Evolutionary conservation across 2,797 vertebrate genomes (phyloP).

Genomic region (Spinibarbus caldwelli): DNA sequence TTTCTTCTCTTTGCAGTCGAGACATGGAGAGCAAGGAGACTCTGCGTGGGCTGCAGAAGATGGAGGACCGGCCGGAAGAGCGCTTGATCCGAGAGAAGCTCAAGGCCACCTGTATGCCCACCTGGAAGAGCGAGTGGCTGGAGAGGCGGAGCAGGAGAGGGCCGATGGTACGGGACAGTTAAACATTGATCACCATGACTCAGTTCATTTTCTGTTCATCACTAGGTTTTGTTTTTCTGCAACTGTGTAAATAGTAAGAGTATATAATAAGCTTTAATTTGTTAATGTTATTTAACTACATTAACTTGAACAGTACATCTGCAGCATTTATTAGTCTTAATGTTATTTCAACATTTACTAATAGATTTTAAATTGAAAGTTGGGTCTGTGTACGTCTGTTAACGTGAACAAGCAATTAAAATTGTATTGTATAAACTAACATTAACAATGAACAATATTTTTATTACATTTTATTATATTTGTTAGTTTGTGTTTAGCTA

Average conservation of each 20-base stretch:
- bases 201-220: not conserved
- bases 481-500: not conserved
- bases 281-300: not conserved
- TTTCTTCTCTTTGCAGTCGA: conserved; percentile 67
- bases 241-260: not conserved
- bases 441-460: not conserved
- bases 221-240: not conserved
- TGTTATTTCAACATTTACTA: not conserved
- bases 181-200: not conserved
- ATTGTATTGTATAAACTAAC: not conserved
- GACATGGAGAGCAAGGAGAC: conserved; percentile 90
- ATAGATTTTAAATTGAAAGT: not conserved
- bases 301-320: not conserved
- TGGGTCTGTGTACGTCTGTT: not conserved
- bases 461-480: not conserved
- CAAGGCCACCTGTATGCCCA: conserved; percentile 91
- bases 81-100: conserved; percentile 90
- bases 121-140: conserved; percentile 91
- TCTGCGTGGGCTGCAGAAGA: conserved; percentile 86
- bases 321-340: not conserved
- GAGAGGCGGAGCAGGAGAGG: conserved; percentile 86
- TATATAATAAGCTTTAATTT: not conserved
- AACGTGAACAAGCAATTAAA: not conserved
- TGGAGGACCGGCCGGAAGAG: conserved; percentile 92
- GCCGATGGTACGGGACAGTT: conserved; percentile 78